These are phyloP conservation scores for Montipora sp. DNA, from an alignment of 64 coral and sea anemone species.

Conservation along the genomic window DNA sequence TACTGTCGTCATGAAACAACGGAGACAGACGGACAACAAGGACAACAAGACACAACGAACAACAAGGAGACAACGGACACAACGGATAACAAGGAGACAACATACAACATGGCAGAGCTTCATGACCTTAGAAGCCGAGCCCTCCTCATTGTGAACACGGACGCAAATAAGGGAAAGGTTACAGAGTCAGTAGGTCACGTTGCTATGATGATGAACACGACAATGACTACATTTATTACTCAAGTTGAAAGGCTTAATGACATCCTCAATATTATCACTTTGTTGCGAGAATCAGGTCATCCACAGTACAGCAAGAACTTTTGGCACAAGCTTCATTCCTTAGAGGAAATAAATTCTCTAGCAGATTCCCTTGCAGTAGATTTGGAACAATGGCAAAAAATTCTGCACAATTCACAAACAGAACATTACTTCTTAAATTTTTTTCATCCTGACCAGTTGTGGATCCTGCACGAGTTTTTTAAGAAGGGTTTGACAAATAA, in stretches of 20 bases:
- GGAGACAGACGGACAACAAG: too few relatives aligned
- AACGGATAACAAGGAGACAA: background rate
- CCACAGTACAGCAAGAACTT: constrained; percentile 25
- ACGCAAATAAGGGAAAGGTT: constrained; percentile 30
- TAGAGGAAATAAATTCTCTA: constrained; percentile 40
- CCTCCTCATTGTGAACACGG: constrained; percentile 77
- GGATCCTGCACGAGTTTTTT: constrained; percentile 51
- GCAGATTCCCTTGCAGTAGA: constrained; percentile 33
- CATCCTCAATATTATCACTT: constrained; percentile 16
- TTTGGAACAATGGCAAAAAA: constrained; percentile 59
- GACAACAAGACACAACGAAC: too few relatives aligned
- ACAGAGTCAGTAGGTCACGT: background rate
- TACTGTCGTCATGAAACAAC: background rate
- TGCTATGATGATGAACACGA: constrained; percentile 27
- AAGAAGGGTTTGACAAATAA: background rate
- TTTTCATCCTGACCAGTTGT: constrained; percentile 87
- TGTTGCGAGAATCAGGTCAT: constrained; percentile 65
- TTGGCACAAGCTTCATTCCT: constrained; percentile 53
- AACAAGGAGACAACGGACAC: too few relatives aligned
- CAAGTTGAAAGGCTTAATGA: constrained; percentile 82
- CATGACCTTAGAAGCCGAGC: constrained; percentile 90
- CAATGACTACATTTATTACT: constrained; percentile 34
- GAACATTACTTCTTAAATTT: constrained; percentile 79
- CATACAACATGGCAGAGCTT: constrained; percentile 68
- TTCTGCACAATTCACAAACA: constrained; percentile 32